Percentiles rank a stretch among this genome's conserved stretches.
phyloP scores from a whole-genome alignment of 2,888 invertebrate genomes.

The Stegana nigrithorax region DNA sequence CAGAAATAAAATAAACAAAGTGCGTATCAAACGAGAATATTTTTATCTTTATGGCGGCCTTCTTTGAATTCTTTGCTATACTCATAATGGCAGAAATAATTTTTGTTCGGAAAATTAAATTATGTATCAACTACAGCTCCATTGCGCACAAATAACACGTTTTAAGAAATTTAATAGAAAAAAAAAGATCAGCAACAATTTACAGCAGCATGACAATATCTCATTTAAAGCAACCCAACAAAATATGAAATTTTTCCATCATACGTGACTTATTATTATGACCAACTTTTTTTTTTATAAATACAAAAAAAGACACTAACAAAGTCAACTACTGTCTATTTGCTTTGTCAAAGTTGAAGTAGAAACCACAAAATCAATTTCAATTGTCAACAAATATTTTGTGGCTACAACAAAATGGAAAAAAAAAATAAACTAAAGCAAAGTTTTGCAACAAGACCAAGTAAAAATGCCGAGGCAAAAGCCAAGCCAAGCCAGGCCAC shows the following conservation, averaged over 20 bases:
- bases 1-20: no score
- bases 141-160: background rate
- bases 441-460: background rate
- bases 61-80: no score
- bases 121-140: background rate
- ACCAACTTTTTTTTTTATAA: background rate
- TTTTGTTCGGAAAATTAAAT: background rate
- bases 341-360: slow-evolving; percentile 15
- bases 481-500: background rate
- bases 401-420: background rate
- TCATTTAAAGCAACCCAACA: background rate
- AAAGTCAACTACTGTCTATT: slow-evolving; percentile 5
- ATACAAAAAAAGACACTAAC: background rate
- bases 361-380: slow-evolving; percentile 56
- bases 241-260: slow-evolving; percentile 3
- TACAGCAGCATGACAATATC: background rate
- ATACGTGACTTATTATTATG: slow-evolving; percentile 12
- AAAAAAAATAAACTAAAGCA: background rate
- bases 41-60: no score
- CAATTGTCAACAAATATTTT: slow-evolving; percentile 56
- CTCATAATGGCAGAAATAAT: no score
- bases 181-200: background rate
- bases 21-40: no score
- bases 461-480: background rate
- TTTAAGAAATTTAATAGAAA: background rate